Evolutionary conservation across 2,888 invertebrate species (phyloP).

Genomic region (Mimas tiliae): DNA sequence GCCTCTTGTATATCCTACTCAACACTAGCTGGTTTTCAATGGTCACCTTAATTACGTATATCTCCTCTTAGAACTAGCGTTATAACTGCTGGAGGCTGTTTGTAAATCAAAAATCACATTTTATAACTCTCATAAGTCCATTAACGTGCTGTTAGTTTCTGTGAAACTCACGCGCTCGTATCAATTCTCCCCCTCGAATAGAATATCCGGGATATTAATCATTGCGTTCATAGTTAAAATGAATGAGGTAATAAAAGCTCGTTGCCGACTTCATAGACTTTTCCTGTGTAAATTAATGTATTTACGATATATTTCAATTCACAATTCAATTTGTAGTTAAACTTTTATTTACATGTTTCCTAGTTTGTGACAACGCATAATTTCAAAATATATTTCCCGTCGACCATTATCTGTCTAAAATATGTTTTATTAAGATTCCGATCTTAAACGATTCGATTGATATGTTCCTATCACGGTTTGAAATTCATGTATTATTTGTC

Average conservation of each 20-base stretch:
- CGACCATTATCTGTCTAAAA: not conserved
- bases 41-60: no score
- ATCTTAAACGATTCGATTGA: no score
- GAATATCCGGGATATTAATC: constrained; percentile 81
- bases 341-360: constrained; percentile 7
- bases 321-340: constrained; percentile 20
- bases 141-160: constrained; percentile 30
- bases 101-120: constrained; percentile 14
- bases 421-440: not conserved
- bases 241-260: constrained; percentile 75
- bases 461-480: no score
- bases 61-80: not conserved
- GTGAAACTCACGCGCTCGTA: constrained; percentile 21
- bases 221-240: constrained; percentile 71
- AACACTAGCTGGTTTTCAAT: no score
- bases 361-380: not conserved
- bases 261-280: constrained; percentile 64
- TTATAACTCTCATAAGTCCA: constrained; percentile 18
- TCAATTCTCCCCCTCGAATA: constrained; percentile 57
- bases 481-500: no score
- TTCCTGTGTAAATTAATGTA: constrained; percentile 73
- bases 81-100: no score
- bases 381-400: constrained; percentile 3
- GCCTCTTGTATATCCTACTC: no score
- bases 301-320: constrained; percentile 67